Conservation (phyloP, 1,140 invertebrate species). For the Cepaea nemoralis region DNA sequence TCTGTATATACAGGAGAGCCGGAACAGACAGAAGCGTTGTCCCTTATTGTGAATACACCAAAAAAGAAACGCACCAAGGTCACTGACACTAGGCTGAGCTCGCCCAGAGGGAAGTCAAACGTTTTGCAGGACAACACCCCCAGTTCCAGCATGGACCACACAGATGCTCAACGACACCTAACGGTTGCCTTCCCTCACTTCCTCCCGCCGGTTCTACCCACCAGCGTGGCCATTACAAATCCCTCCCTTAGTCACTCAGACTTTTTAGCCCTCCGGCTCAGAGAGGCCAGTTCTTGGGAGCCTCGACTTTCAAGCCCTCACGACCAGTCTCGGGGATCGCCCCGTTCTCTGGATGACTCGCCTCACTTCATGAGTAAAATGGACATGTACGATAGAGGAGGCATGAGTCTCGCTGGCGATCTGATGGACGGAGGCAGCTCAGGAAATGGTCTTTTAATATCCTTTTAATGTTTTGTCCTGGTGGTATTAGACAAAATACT, state of each 20-base stretch:
- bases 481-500: too few relatives aligned
- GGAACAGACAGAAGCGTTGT: constrained; percentile 92
- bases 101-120: constrained; percentile 76
- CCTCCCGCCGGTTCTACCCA: constrained; percentile 84
- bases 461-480: constrained; percentile 69
- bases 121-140: constrained; percentile 66
- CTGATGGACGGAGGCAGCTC: constrained; percentile 49
- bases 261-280: constrained; percentile 81
- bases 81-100: constrained; percentile 90
- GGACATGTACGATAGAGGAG: constrained; percentile 39
- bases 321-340: constrained; percentile 55
- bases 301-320: constrained; percentile 55
- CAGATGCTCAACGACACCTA: constrained; percentile 47
- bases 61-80: constrained; percentile 94
- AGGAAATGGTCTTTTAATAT: constrained; percentile 69
- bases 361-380: constrained; percentile 55
- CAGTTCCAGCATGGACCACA: constrained; percentile 48
- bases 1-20: constrained; percentile 77
- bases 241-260: constrained; percentile 94
- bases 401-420: constrained; percentile 19
- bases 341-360: constrained; percentile 57
- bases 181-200: constrained; percentile 49
- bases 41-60: constrained; percentile 89
- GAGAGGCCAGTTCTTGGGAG: constrained; percentile 74
- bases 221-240: constrained; percentile 95